These are phyloP conservation scores for Nesospiza acunhae DNA, from an alignment of 2,113 vertebrate species.

Conservation along the genomic window DNA sequence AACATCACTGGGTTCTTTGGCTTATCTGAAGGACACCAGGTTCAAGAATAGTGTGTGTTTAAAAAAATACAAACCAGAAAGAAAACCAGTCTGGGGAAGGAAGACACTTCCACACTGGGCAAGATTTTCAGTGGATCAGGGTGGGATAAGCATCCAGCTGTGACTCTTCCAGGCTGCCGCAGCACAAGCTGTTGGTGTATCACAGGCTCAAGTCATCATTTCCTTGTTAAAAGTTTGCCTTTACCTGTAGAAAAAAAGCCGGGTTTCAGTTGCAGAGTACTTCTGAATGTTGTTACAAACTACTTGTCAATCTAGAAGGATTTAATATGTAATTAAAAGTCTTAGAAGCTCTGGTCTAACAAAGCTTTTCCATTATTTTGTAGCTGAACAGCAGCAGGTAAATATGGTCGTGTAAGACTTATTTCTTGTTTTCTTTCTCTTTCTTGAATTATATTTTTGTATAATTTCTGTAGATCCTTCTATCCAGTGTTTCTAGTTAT, in stretches of 20 bases:
- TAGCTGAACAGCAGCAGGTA: background rate
- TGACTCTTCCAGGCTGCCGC: background rate
- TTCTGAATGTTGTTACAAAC: background rate
- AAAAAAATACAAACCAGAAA: background rate
- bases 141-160: background rate
- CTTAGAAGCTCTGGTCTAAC: background rate
- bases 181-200: fast-evolving
- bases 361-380: background rate
- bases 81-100: background rate
- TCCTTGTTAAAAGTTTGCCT: background rate
- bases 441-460: background rate
- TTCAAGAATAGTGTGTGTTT: background rate
- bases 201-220: background rate
- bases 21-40: background rate
- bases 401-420: background rate
- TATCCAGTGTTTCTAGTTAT: background rate
- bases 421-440: background rate
- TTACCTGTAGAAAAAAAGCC: background rate
- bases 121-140: background rate
- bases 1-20: background rate
- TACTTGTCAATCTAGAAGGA: background rate
- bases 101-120: background rate
- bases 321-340: background rate
- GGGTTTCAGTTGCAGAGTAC: background rate
- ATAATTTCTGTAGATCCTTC: background rate